A percentile compares a stretch with the other conserved stretches of the same genome.
These are phyloP conservation scores for Protonibea diacanthus DNA, from an alignment of 2,797 vertebrate genomes.

Conservation along the genomic window DNA sequence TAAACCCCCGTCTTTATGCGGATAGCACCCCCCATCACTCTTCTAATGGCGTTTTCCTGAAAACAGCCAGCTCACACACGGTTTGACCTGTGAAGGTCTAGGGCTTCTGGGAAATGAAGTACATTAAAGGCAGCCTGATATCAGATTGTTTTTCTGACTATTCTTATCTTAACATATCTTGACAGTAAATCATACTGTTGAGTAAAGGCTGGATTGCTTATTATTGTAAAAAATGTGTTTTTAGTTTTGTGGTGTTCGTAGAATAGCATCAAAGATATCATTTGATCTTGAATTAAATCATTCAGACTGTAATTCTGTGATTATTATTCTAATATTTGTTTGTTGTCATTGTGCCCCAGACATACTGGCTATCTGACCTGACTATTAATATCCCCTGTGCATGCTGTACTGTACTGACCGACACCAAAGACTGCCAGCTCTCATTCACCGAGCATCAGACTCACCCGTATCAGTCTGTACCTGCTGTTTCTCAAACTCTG, in stretches of 20 bases:
- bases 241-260: not conserved
- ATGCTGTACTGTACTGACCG: slow-evolving; percentile 15
- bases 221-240: too few relatives aligned
- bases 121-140: not conserved
- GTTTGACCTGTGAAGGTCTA: not conserved
- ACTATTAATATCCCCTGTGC: slow-evolving; percentile 51
- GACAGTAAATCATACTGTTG: too few relatives aligned
- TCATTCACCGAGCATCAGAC: slow-evolving; percentile 2
- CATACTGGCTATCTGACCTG: slow-evolving; percentile 18
- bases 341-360: slow-evolving; percentile 38
- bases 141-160: not conserved
- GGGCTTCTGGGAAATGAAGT: not conserved
- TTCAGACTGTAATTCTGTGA: not conserved
- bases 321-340: not conserved
- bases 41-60: not conserved
- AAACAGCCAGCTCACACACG: not conserved
- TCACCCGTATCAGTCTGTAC: not conserved
- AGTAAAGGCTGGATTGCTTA: too few relatives aligned
- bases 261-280: not conserved
- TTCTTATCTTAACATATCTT: too few relatives aligned
- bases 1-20: not conserved
- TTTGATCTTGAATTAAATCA: not conserved
- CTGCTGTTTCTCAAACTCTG: slow-evolving; percentile 48
- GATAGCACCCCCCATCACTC: not conserved
- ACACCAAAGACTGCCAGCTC: slow-evolving; percentile 16